These are phyloP conservation scores for Lota lota DNA, from an alignment of 2,113 vertebrate species.

Conservation along the genomic window DNA sequence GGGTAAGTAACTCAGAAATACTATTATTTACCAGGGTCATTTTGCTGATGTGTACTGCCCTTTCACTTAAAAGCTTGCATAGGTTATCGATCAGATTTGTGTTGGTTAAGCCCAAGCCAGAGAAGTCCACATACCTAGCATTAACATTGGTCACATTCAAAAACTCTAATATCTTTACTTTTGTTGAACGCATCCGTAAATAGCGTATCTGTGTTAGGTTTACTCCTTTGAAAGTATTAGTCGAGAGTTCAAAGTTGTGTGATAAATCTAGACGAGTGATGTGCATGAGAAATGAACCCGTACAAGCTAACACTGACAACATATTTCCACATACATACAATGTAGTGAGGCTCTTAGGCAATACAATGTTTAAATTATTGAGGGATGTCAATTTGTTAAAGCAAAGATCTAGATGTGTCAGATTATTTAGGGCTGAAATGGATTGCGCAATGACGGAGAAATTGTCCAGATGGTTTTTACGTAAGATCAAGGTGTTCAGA, in stretches of 20 bases:
- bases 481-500: conserved; percentile 54
- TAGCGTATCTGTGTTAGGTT: conserved; percentile 47
- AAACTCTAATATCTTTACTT: conserved; percentile 53
- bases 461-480: conserved; percentile 52
- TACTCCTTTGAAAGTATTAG: conserved; percentile 51
- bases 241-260: conserved; percentile 49
- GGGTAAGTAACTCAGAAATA: accelerated
- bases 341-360: conserved; percentile 35
- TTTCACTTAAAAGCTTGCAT: conserved; percentile 54
- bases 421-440: conserved; percentile 50
- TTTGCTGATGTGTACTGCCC: conserved; percentile 10
- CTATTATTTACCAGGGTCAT: conserved; percentile 49
- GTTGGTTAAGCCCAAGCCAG: conserved; percentile 55
- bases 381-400: conserved; percentile 67
- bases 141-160: conserved; percentile 59
- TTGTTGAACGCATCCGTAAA: conserved; percentile 61
- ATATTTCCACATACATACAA: conserved; percentile 71
- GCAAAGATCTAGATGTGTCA: conserved; percentile 70
- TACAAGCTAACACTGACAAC: conserved; percentile 55
- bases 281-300: conserved; percentile 37
- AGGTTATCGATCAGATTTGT: conserved; percentile 3
- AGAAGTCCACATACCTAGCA: conserved; percentile 66
- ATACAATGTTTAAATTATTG: conserved; percentile 49
- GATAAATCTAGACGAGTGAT: conserved; percentile 71
- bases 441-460: conserved; percentile 61